phyloP scores from a whole-genome alignment of 92 coral and sea anemone species.

The Pocillopora meandrina region DNA sequence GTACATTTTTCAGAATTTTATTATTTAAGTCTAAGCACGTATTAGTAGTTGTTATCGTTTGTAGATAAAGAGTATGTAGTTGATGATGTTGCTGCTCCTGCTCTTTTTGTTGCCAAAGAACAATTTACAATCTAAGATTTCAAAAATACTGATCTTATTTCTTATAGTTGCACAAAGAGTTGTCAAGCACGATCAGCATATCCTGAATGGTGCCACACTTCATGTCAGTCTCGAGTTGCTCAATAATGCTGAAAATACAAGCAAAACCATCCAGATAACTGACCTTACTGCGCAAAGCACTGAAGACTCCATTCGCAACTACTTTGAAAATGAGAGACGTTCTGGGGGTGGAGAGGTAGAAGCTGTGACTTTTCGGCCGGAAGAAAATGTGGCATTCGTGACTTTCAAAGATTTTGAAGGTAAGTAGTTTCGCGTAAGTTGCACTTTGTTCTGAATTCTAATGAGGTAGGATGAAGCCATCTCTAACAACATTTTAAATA shows the following conservation, averaged over 20 bases:
- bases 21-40: too few species aligned
- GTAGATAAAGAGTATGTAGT: too few species aligned
- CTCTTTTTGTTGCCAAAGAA: too few species aligned
- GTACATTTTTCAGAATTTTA: constrained; percentile 4
- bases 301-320: constrained; percentile 50
- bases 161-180: constrained; percentile 18
- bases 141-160: background rate
- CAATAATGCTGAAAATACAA: background rate
- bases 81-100: too few species aligned
- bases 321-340: constrained; percentile 66
- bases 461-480: too few species aligned
- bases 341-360: constrained; percentile 74
- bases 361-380: constrained; percentile 7
- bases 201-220: constrained; percentile 3
- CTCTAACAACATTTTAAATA: too few species aligned
- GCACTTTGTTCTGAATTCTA: background rate
- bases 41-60: background rate
- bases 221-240: constrained; percentile 9
- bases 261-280: constrained; percentile 49
- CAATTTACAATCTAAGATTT: too few species aligned
- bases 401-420: constrained; percentile 18
- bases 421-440: background rate
- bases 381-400: constrained; percentile 48
- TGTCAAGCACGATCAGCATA: constrained; percentile 3
- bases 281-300: constrained; percentile 54